Conservation (phyloP, 2,888 invertebrate species). For the Aradus depressus region DNA sequence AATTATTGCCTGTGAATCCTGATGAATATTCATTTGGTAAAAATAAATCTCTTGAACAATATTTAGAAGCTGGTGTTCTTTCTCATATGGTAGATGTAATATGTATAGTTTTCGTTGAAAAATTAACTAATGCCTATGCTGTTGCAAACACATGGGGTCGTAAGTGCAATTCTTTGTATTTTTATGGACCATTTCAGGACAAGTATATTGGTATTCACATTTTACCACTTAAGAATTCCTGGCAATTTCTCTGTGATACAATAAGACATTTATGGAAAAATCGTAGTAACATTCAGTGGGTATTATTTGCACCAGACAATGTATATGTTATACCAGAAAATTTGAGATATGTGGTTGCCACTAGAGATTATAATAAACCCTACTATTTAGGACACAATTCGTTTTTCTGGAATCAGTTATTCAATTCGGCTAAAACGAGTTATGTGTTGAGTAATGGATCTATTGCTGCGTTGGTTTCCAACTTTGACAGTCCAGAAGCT, state of each 20-base stretch:
- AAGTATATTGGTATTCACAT: slow-evolving; percentile 31
- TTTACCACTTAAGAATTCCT: slow-evolving; percentile 37
- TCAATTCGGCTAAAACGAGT: slow-evolving; percentile 46
- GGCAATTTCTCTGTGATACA: slow-evolving; percentile 40
- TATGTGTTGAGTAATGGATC: slow-evolving; percentile 45
- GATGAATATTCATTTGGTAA: slow-evolving; percentile 13
- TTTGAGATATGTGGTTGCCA: slow-evolving; percentile 40
- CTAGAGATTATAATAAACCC: slow-evolving; percentile 37
- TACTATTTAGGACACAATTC: slow-evolving; percentile 47
- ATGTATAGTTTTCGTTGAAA: slow-evolving; percentile 41
- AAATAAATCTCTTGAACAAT: background rate
- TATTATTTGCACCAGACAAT: slow-evolving; percentile 45
- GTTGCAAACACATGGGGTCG: slow-evolving; percentile 39
- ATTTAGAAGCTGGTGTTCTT: slow-evolving; percentile 18
- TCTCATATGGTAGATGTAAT: slow-evolving; percentile 36
- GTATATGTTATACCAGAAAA: slow-evolving; percentile 47
- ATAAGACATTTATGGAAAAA: slow-evolving; percentile 36
- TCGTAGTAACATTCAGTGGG: slow-evolving; percentile 39
- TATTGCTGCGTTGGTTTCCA: slow-evolving; percentile 37
- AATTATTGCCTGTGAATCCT: background rate
- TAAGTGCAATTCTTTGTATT: slow-evolving; percentile 36
- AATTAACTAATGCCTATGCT: slow-evolving; percentile 37
- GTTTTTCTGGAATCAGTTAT: slow-evolving; percentile 43
- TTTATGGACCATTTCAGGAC: slow-evolving; percentile 33
- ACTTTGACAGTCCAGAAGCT: slow-evolving; percentile 37